These are phyloP conservation scores for Dromococcyx pavoninus DNA, from an alignment of 2,797 vertebrate species.

Conservation along the genomic window DNA sequence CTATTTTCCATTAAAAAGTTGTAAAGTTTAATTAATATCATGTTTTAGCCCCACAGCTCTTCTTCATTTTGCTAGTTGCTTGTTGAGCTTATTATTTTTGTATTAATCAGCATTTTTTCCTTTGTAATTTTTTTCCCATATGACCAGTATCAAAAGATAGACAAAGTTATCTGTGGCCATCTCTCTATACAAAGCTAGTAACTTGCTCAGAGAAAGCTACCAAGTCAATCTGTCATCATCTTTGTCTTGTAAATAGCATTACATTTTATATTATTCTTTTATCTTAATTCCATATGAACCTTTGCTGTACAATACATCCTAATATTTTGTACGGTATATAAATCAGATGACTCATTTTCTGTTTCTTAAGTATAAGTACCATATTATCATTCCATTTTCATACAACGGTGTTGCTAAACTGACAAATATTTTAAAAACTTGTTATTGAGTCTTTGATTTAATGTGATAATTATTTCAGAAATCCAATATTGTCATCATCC, in stretches of 20 bases:
- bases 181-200: not conserved
- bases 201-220: not conserved
- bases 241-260: not conserved
- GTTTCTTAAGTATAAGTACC: not conserved
- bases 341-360: not conserved
- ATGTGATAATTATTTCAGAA: not conserved
- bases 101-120: not conserved
- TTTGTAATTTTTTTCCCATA: not conserved
- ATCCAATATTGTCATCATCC: not conserved
- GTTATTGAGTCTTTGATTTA: not conserved
- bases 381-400: not conserved
- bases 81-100: not conserved
- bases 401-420: not conserved
- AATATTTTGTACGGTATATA: not conserved
- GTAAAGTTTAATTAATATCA: not conserved
- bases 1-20: not conserved
- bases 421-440: not conserved
- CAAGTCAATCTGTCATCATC: not conserved
- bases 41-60: not conserved
- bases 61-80: not conserved
- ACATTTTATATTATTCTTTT: not conserved
- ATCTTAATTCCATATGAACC: not conserved
- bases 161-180: not conserved
- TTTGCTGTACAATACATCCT: not conserved
- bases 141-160: not conserved